Evolutionary conservation across 2,113 vertebrate genomes (phyloP).

Genomic region (Laticauda laticaudata): DNA sequence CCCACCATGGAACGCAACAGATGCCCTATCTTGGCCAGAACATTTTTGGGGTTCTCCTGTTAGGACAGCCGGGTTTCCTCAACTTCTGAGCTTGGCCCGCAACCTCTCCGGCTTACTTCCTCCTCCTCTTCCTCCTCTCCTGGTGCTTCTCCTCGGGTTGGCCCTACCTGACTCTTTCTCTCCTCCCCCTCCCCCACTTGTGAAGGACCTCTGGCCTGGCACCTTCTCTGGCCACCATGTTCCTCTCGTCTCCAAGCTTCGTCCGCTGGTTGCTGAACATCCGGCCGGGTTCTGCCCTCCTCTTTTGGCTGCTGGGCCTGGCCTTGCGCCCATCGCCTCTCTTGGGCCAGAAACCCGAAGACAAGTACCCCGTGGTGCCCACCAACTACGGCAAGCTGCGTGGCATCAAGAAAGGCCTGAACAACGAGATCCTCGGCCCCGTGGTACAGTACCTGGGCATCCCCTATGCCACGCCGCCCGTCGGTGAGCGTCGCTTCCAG

Average conservation of each 20-base stretch:
- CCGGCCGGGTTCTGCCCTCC: conserved; percentile 4
- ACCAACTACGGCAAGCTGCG: conserved; percentile 87
- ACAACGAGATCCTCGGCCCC: conserved; percentile 90
- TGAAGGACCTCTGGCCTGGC: not conserved
- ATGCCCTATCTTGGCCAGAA: not conserved
- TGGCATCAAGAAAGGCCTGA: conserved; percentile 85
- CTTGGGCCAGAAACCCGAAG: conserved; percentile 76
- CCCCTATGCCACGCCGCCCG: conserved; percentile 86
- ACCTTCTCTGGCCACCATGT: not conserved
- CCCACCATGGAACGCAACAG: conserved; percentile 15
- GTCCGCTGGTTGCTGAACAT: not conserved
- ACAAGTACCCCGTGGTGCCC: conserved; percentile 80
- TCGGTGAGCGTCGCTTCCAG: conserved; percentile 87
- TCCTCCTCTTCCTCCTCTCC: not conserved
- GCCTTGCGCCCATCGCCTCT: conserved; percentile 32
- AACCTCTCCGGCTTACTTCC: conserved; percentile 8
- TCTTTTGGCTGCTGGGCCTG: conserved; percentile 1
- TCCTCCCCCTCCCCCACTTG: not conserved
- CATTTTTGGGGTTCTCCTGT: not conserved
- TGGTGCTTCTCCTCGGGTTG: not conserved
- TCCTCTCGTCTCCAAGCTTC: not conserved
- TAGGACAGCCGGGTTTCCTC: not conserved
- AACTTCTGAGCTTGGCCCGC: not conserved
- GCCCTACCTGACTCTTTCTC: not conserved
- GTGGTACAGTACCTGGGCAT: conserved; percentile 90